Evolutionary conservation across 2,797 vertebrate genomes (phyloP).

Genomic region (Sylvilagus floridanus): DNA sequence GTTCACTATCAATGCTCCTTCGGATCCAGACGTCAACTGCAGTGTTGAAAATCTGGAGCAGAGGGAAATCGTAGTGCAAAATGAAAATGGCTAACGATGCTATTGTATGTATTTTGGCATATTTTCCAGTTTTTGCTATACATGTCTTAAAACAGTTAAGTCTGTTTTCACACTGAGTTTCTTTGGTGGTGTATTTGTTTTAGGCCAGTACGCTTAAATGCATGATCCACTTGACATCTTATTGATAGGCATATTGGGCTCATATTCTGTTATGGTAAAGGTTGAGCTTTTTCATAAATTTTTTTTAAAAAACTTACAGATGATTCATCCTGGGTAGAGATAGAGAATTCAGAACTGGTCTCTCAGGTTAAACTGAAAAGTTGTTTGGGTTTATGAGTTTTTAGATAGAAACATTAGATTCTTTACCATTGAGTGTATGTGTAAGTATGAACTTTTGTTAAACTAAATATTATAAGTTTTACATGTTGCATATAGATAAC

Average conservation of each 20-base stretch:
- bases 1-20: not conserved
- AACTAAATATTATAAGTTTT: not conserved
- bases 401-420: conserved; percentile 23
- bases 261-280: conserved; percentile 26
- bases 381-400: conserved; percentile 14
- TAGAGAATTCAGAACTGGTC: not conserved
- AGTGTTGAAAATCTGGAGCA: conserved; percentile 8
- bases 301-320: not conserved
- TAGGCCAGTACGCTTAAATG: not conserved
- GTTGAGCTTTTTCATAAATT: not conserved
- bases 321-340: not conserved
- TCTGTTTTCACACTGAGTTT: conserved; percentile 1
- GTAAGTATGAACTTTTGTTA: not conserved
- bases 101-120: conserved; percentile 19
- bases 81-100: not conserved
- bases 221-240: conserved; percentile 8
- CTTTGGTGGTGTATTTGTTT: conserved; percentile 41
- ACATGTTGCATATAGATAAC: not conserved
- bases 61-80: not conserved
- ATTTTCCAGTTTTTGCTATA: conserved; percentile 8
- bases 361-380: not conserved
- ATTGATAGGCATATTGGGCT: not conserved
- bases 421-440: not conserved
- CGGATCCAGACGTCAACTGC: not conserved
- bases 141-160: conserved; percentile 28